A percentile compares a stretch with the other conserved stretches of the same genome.
These are phyloP conservation scores for Drosophila pallidifrons DNA, from an alignment of 1,140 invertebrate species.

Conservation along the genomic window DNA sequence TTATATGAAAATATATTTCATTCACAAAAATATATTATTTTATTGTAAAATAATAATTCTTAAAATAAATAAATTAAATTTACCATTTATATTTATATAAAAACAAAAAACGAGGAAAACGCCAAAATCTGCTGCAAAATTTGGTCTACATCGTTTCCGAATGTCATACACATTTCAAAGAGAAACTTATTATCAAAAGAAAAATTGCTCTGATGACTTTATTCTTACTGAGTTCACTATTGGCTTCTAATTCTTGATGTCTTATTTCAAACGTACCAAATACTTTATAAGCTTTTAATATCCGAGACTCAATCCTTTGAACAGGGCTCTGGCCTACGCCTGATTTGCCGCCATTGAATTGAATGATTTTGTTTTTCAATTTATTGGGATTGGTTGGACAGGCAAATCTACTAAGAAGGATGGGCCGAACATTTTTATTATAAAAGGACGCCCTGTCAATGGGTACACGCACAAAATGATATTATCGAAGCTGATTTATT, in stretches of 20 bases:
- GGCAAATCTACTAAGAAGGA: neutral
- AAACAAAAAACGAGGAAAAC: no score
- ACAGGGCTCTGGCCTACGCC: slow-evolving; percentile 54
- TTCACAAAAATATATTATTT: no score
- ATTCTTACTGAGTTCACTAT: neutral
- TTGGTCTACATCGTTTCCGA: no score
- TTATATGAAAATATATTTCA: no score
- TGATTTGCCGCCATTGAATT: slow-evolving; percentile 79
- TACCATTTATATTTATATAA: no score
- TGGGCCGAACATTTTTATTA: slow-evolving; percentile 10
- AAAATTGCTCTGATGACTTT: slow-evolving; percentile 1
- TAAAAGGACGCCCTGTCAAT: slow-evolving; percentile 19
- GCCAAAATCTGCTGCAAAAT: no score
- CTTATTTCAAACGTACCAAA: slow-evolving; percentile 46
- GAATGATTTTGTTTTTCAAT: slow-evolving; percentile 84
- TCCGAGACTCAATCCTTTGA: slow-evolving; percentile 34
- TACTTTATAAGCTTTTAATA: neutral
- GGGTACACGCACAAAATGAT: slow-evolving; percentile 55
- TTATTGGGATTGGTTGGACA: slow-evolving; percentile 74
- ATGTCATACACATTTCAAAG: no score
- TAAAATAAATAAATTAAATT: no score
- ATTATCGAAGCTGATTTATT: slow-evolving; percentile 81
- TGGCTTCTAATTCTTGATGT: slow-evolving; percentile 57
- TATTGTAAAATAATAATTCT: no score
- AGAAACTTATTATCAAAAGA: no score